phyloP scores from a whole-genome alignment of 2,888 invertebrate genomes.

The Augiades crinisus region DNA sequence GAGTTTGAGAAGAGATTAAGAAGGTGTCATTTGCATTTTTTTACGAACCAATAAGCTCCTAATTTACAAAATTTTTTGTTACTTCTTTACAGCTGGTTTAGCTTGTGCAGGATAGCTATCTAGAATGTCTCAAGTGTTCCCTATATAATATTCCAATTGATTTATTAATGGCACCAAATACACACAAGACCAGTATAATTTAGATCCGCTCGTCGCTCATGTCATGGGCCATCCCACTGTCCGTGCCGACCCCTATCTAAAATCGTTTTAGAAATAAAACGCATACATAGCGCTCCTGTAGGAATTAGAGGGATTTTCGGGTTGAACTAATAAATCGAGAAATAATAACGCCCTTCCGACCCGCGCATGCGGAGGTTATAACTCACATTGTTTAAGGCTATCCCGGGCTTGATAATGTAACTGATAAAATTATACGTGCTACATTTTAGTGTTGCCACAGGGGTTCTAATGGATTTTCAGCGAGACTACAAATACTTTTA shows the following conservation, averaged over 20 bases:
- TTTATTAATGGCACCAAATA: too few relatives aligned
- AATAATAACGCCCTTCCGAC: slow-evolving; percentile 55
- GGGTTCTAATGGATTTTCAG: not conserved
- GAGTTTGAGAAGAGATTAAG: too few relatives aligned
- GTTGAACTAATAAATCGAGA: slow-evolving; percentile 73
- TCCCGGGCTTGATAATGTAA: not conserved
- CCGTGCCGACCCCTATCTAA: slow-evolving; percentile 68
- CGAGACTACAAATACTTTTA: not conserved
- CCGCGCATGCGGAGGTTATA: slow-evolving; percentile 14
- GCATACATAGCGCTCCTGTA: slow-evolving; percentile 59
- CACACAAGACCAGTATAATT: too few relatives aligned
- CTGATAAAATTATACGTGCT: slow-evolving; percentile 22
- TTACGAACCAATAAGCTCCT: too few relatives aligned
- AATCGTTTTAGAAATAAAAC: slow-evolving; percentile 77
- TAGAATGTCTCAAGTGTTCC: too few relatives aligned
- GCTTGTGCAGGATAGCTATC: too few relatives aligned
- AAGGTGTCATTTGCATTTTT: too few relatives aligned
- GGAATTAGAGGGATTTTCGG: slow-evolving; percentile 60
- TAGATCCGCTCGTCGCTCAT: slow-evolving; percentile 26
- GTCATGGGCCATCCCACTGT: slow-evolving; percentile 34
- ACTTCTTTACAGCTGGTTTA: too few relatives aligned
- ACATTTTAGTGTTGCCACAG: not conserved
- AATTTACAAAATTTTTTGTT: too few relatives aligned
- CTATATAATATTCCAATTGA: too few relatives aligned
- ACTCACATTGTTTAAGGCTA: slow-evolving; percentile 18